Conservation (phyloP, 2,113 vertebrate species). For the Chelonoidis abingdonii region DNA sequence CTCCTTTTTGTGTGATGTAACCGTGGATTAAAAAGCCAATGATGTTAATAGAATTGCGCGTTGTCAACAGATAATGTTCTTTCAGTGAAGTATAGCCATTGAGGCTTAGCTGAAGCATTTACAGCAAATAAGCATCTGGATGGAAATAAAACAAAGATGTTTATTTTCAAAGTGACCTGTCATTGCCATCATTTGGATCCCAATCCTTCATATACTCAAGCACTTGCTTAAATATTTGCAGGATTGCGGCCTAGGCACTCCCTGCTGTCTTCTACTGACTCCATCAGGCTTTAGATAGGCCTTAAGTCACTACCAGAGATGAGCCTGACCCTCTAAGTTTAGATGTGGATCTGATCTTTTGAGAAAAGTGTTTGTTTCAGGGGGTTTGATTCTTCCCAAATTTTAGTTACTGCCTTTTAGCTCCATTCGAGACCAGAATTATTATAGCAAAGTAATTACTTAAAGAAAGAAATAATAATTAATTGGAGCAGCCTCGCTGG, state of each 20-base stretch:
- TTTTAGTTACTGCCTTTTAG: slow-evolving; percentile 22
- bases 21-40: slow-evolving; percentile 75
- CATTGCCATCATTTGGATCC: slow-evolving; percentile 17
- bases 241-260: neutral
- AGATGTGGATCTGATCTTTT: neutral
- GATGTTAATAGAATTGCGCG: slow-evolving; percentile 76
- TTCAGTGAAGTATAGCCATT: slow-evolving; percentile 63
- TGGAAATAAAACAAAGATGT: slow-evolving; percentile 71
- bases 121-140: slow-evolving; percentile 60
- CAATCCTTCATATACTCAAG: neutral
- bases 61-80: slow-evolving; percentile 76
- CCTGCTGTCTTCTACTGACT: neutral
- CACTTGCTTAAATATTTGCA: neutral
- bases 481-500: slow-evolving; percentile 41
- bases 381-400: neutral
- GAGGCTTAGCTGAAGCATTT: slow-evolving; percentile 64
- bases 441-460: neutral
- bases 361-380: neutral
- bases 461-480: slow-evolving; percentile 7
- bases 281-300: neutral
- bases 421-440: slow-evolving; percentile 44
- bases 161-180: slow-evolving; percentile 64
- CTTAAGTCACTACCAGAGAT: fast-evolving
- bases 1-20: slow-evolving; percentile 68
- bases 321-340: neutral